Evolutionary conservation across 1,140 invertebrate species (phyloP).

Genomic region (Hylyphantes graminicola): DNA sequence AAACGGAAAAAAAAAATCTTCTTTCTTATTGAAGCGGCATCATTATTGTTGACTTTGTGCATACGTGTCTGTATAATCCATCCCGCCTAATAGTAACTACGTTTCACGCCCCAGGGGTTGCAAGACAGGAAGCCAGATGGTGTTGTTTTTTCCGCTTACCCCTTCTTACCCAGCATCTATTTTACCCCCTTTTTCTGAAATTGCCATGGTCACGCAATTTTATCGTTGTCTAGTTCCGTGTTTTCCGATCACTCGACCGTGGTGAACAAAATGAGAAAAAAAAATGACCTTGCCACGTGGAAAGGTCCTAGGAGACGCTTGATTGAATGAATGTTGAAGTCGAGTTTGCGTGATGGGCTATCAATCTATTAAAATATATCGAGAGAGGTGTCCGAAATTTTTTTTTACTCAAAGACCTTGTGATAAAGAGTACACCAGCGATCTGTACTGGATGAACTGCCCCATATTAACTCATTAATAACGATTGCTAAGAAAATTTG

Average conservation of each 20-base stretch:
- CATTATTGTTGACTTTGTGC: no score
- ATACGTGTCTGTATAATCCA: no score
- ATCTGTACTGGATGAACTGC: no score
- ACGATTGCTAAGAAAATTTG: no score
- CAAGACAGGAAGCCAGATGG: constrained; percentile 26
- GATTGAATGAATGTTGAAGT: no score
- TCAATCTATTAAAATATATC: not conserved
- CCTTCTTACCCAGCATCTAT: not conserved
- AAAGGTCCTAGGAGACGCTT: not conserved
- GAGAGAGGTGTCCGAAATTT: not conserved
- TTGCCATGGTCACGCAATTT: constrained; percentile 18
- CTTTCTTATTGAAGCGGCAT: no score
- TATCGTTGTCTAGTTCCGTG: constrained; percentile 32
- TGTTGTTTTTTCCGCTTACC: not conserved
- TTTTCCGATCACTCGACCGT: constrained; percentile 44
- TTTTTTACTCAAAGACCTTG: not conserved
- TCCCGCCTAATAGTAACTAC: no score
- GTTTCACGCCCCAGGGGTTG: no score
- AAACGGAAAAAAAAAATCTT: no score
- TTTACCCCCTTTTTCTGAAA: not conserved
- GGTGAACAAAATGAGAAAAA: not conserved
- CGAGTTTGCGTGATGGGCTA: not conserved
- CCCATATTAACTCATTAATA: no score
- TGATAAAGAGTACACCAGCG: no score
- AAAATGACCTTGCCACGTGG: not conserved